Evolutionary conservation across 92 coral and sea anemone species (phyloP), one percentile per base, ranked within the genome.

Genomic region (Zoanthus sansibaricus): DNA sequence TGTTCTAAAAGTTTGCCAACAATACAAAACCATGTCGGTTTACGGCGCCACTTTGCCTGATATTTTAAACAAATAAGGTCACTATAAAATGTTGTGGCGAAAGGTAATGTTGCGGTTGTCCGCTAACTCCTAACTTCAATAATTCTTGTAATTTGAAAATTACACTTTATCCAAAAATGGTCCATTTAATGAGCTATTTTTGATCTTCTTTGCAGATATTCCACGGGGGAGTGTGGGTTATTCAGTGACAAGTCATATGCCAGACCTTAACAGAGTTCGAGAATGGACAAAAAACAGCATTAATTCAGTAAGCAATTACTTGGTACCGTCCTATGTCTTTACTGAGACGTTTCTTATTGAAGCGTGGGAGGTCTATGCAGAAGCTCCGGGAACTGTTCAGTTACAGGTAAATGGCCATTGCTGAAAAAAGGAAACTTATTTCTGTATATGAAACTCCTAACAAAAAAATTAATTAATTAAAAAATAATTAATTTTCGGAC

Each of bases 291-390:
- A 77, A 69, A 56, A 58, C 17, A 31, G 32, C 3, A 56, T 86
- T 45, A 92, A 92, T n/a, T 82, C 89, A 13, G 25, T 10, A 12
- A 32, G 31, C 1, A 42, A 20, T 32, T 90, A 86, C 74, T 10
- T 94, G 52, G 68, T 90, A 1, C 91, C 94, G 42, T 82, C 91
- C 8, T 78, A 73, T 64, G 77, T 51, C 31, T 92, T 92, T 44
- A 54, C 47, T 10, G 31, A 83, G 14, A 20, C 75, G 5, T 83
- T 90, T 4, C 67, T 69, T 10, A 62, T 94, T 15, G 95, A 94
- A 73, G 94, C 95, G 14, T 94, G 98, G 98, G 95, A 94, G 59
- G 78, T 94, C 18, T 42, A 90, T 54, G 95, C 98, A 4, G 90
- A 71, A 61, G 10, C 87, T 0, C 66, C 90, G 66, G 95, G 98